phyloP scores from a whole-genome alignment of 2,797 vertebrate genomes.

The Hemitrygon akajei region DNA sequence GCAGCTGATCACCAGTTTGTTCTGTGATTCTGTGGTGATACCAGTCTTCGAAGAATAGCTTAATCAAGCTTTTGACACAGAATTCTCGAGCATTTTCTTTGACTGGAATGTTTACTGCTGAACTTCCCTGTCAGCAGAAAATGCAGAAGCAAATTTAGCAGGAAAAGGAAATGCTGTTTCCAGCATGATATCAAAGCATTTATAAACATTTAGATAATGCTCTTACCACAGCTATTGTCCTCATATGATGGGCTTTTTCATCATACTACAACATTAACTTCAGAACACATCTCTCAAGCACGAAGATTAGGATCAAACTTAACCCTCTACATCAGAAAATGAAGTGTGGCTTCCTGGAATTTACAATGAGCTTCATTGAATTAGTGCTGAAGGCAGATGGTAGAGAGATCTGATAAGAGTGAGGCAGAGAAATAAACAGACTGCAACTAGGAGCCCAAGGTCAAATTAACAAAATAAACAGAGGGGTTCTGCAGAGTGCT shows the following conservation, averaged over 20 bases:
- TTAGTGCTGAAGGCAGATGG: too few species aligned
- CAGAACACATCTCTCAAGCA: background rate
- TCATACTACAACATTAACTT: background rate
- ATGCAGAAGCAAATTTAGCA: background rate
- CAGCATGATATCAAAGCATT: background rate
- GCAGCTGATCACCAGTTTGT: background rate
- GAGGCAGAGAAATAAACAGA: too few species aligned
- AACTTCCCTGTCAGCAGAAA: background rate
- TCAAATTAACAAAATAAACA: too few species aligned
- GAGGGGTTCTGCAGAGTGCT: too few species aligned
- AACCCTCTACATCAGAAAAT: too few species aligned
- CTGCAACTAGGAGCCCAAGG: too few species aligned
- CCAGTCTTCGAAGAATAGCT: background rate
- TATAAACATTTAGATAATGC: background rate
- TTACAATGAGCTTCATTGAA: too few species aligned
- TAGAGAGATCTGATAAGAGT: too few species aligned
- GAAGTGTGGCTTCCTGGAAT: too few species aligned
- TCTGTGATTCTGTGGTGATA: background rate
- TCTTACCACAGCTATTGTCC: background rate
- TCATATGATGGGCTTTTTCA: background rate
- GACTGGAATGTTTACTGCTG: background rate
- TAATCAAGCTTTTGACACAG: background rate
- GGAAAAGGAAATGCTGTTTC: constrained; percentile 23
- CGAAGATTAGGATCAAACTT: background rate
- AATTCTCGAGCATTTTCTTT: background rate